Evolutionary conservation across 2,888 invertebrate species (phyloP), one percentile per base, ranked within the genome.

Genomic region (Mythimna vitellina): DNA sequence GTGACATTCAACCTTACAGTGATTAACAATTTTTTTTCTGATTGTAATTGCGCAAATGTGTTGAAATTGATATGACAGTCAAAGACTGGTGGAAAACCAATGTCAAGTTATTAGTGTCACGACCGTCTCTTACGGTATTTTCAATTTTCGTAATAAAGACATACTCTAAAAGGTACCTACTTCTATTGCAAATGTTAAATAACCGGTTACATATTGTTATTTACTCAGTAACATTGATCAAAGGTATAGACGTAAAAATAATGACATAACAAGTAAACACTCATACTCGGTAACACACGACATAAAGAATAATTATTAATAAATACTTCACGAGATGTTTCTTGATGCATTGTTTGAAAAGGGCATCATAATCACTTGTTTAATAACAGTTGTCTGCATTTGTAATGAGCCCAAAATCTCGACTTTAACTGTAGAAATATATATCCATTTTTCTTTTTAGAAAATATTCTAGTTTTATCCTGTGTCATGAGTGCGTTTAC

Each of bases 281-380:
- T 63, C 46, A 4, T 46, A 5, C 49, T 38, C 69, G 5, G 25
- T 70, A 29, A 51, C 1, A 53, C 42, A 60, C 38, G 58, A 63
- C 32, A 54, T 61, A 67, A 42, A 25, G 22, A 62, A 38, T 65
- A 60, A 65, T 56, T 70, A 38, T 73, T 71, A 12, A 53, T 54
- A 67, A 46, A 17, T 46, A 76, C 29, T 73, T 70, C 64, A 72
- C 6, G 29, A 65, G 63, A 38, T 66, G n/a, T 75, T 81, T n/a
- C 72, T 73, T 71, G 70, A 73, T 38, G 69, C 70, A 82, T 87
- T 83, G 84, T 82, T 78, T 80, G 76, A 42, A 85, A 85, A 85
- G 82, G 82, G 81, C 82, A 85, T 67, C 69, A 53, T 79, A 61
- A 70, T 81, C 62, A 82, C 54, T 82, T 81, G 72, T 86, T 87